Conservation (phyloP, 2,113 vertebrate genomes). For the Nansenia antarctica region DNA sequence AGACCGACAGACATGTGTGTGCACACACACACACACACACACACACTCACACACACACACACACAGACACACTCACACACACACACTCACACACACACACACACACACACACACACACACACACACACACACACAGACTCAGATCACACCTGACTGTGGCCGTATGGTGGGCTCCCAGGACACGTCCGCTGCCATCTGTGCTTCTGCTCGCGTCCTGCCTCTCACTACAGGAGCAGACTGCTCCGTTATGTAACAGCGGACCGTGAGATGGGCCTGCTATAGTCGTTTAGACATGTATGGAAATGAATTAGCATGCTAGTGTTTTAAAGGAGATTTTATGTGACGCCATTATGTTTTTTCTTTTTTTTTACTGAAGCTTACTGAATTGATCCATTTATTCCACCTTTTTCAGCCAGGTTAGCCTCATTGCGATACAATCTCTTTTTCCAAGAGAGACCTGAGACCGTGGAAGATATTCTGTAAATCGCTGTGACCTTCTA, state of each 20-base stretch:
- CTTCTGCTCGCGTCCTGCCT: background rate
- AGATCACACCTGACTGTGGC: slow-evolving; percentile 3
- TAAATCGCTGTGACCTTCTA: background rate
- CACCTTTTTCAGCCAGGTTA: too few species aligned
- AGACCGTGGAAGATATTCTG: background rate
- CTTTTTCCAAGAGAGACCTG: too few species aligned
- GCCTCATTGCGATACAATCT: too few species aligned
- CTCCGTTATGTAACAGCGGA: slow-evolving; percentile 22
- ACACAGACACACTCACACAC: background rate
- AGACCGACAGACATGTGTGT: background rate
- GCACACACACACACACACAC: background rate
- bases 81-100: background rate
- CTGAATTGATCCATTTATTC: background rate
- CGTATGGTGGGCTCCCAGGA: slow-evolving; percentile 14
- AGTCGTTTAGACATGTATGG: background rate
- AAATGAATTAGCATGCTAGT: too few species aligned
- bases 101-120: background rate
- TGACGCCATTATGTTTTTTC: too few species aligned
- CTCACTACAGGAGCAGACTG: slow-evolving; percentile 8
- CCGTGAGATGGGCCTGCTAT: background rate
- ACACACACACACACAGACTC: background rate
- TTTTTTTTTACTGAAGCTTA: background rate
- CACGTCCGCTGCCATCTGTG: slow-evolving; percentile 19
- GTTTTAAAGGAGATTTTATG: background rate
- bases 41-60: background rate